Evolutionary conservation across 2,113 vertebrate species (phyloP).

Genomic region (Gopherus flavomarginatus): DNA sequence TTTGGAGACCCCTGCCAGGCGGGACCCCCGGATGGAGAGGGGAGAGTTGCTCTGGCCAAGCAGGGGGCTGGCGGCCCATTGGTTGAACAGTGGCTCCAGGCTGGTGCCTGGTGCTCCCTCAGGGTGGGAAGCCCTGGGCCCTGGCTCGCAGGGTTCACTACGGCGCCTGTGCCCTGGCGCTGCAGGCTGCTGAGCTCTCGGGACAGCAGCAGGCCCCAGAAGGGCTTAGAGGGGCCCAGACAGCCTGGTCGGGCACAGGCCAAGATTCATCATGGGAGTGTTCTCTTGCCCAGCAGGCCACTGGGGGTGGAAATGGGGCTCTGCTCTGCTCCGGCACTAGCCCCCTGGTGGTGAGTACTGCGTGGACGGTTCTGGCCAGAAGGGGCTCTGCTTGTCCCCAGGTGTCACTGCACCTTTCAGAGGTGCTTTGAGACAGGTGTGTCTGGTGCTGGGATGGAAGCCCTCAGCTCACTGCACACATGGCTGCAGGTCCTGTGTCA

Average conservation of each 20-base stretch:
- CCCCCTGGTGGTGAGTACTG: neutral
- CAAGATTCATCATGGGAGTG: neutral
- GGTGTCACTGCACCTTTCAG: neutral
- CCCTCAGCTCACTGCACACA: neutral
- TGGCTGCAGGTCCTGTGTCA: neutral
- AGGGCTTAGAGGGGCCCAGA: no score
- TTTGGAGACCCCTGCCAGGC: accelerated
- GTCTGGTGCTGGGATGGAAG: neutral
- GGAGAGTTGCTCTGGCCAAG: neutral
- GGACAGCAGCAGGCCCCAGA: neutral
- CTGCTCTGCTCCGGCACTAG: neutral
- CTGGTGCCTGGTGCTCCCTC: neutral
- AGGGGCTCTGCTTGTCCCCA: neutral
- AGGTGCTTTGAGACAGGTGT: neutral
- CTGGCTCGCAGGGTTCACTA: neutral
- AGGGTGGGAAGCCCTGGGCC: neutral
- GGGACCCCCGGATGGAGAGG: neutral
- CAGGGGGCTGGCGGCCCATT: neutral
- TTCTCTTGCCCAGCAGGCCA: neutral
- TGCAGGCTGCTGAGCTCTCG: neutral
- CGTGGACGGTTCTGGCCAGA: neutral
- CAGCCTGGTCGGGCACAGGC: neutral
- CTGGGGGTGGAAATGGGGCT: neutral
- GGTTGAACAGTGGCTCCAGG: neutral
- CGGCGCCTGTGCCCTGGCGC: neutral